phyloP scores from a whole-genome alignment of 2,113 vertebrate species.

The Etia nguti region DNA sequence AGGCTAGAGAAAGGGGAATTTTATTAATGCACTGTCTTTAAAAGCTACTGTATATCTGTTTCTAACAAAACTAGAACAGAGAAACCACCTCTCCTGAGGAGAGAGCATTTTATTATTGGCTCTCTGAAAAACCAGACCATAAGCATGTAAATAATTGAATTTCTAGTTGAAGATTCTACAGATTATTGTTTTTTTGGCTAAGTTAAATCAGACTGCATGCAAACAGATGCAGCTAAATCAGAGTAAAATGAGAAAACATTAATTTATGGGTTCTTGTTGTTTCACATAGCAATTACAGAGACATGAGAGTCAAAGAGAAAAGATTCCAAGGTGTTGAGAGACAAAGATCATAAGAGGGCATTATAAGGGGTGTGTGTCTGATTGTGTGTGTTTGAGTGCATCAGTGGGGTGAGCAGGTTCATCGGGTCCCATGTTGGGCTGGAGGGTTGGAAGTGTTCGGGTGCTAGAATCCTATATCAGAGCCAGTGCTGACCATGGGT shows the following conservation, averaged over 20 bases:
- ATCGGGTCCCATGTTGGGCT: conserved; percentile 56
- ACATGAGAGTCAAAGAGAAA: conserved; percentile 13
- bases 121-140: neutral
- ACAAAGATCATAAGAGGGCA: conserved; percentile 5
- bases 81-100: neutral
- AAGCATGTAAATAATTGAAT: neutral
- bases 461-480: conserved; percentile 69
- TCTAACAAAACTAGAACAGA: neutral
- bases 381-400: conserved; percentile 14
- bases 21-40: neutral
- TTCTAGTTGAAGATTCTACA: neutral
- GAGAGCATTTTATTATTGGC: neutral
- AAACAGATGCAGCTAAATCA: conserved; percentile 26
- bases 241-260: conserved; percentile 4
- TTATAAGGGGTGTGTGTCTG: neutral
- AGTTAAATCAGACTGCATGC: neutral
- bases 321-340: neutral
- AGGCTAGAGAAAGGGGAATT: neutral
- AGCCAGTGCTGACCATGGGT: conserved; percentile 67
- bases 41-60: neutral
- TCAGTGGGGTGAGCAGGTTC: conserved; percentile 63
- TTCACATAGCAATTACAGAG: conserved; percentile 9
- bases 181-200: neutral
- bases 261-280: conserved; percentile 15
- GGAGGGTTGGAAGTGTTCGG: conserved; percentile 55